Evolutionary conservation across 2,888 invertebrate genomes (phyloP).

Genomic region (Barypeithes pellucidus): DNA sequence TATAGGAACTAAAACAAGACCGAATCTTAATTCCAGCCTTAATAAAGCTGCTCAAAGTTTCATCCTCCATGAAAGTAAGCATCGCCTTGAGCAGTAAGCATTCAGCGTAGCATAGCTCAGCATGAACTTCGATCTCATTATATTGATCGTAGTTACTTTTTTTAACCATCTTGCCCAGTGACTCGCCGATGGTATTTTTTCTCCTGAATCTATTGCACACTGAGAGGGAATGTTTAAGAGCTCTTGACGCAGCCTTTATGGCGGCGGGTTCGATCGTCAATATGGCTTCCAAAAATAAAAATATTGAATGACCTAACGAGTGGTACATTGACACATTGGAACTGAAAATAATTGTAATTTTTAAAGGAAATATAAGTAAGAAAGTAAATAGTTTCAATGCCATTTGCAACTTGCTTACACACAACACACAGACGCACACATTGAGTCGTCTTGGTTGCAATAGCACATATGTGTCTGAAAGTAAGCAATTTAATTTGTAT

Average conservation of each 20-base stretch:
- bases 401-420: too few species aligned
- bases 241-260: conserved; percentile 82
- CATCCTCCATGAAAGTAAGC: conserved; percentile 95
- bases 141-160: conserved; percentile 84
- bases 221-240: conserved; percentile 84
- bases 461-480: too few species aligned
- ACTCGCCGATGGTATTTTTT: conserved; percentile 82
- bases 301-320: conserved; percentile 90
- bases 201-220: conserved; percentile 83
- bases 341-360: conserved; percentile 70
- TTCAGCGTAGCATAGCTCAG: conserved; percentile 96
- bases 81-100: conserved; percentile 90
- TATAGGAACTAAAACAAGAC: conserved; percentile 92
- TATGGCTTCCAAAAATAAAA: conserved; percentile 93
- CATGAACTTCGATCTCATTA: conserved; percentile 90
- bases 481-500: too few species aligned
- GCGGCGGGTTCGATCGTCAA: conserved; percentile 91
- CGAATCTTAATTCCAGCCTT: conserved; percentile 95
- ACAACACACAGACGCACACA: too few species aligned
- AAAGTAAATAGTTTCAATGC: too few species aligned
- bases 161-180: conserved; percentile 86
- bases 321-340: conserved; percentile 91
- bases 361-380: neutral
- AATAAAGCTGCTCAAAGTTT: conserved; percentile 92
- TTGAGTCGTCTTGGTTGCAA: too few species aligned